These are phyloP conservation scores for Prunella fulvescens DNA, from an alignment of 2,113 vertebrate species.

Conservation along the genomic window DNA sequence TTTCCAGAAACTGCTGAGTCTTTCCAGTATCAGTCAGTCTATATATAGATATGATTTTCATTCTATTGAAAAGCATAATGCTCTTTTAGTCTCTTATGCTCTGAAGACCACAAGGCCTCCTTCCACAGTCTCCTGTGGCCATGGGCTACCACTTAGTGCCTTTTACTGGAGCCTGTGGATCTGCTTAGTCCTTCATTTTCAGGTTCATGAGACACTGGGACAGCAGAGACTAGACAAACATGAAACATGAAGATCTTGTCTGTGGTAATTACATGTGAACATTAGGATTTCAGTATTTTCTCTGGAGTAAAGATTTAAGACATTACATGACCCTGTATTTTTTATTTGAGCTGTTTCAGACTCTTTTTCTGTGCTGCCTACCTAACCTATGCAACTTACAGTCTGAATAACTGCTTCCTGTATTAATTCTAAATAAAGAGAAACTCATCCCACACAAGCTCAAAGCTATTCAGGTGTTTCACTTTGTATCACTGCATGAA, in stretches of 20 bases:
- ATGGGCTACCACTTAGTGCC: background rate
- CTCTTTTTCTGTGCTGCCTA: background rate
- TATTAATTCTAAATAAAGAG: background rate
- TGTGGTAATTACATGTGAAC: background rate
- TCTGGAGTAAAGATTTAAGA: background rate
- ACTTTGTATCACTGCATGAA: background rate
- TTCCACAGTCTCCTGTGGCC: background rate
- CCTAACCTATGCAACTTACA: background rate
- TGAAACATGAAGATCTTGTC: background rate
- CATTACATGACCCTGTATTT: rapidly evolving
- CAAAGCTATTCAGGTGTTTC: background rate
- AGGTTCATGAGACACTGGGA: background rate
- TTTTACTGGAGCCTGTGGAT: background rate
- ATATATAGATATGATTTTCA: background rate
- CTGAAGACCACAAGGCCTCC: background rate
- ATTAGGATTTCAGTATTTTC: background rate
- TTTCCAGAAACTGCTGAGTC: background rate
- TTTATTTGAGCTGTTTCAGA: background rate
- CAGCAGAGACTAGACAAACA: background rate
- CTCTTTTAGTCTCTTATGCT: background rate
- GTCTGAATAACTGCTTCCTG: background rate
- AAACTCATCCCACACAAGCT: background rate
- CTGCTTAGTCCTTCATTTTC: background rate
- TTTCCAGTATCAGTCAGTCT: background rate
- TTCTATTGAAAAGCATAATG: background rate